Percentiles rank a stretch among this genome's conserved stretches.
These are phyloP conservation scores for Scelioninae gen. 2 DNA, from an alignment of 2,888 invertebrate species.

Conservation along the genomic window DNA sequence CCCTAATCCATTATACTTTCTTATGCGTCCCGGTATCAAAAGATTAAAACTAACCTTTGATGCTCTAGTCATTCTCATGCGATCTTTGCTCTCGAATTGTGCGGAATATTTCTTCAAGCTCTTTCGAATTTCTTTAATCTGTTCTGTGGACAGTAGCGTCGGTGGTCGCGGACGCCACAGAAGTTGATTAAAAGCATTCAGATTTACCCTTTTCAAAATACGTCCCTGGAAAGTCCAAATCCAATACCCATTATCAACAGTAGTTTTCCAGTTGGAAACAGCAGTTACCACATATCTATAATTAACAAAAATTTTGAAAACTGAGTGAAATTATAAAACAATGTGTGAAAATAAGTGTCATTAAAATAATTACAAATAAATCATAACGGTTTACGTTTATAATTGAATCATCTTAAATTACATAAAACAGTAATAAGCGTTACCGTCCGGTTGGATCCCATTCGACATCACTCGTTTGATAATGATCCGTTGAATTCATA, in stretches of 20 bases:
- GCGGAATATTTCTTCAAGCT: conserved; percentile 97
- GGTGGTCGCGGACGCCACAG: conserved; percentile 97
- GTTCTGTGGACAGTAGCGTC: conserved; percentile 87
- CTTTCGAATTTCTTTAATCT: conserved; percentile 96
- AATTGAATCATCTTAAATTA: too few relatives aligned
- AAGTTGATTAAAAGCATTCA: conserved; percentile 95
- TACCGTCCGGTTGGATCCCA: conserved; percentile 99
- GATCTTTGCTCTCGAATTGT: conserved; percentile 97
- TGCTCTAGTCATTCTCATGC: conserved; percentile 92
- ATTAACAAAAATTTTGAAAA: too few relatives aligned
- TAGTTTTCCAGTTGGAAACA: conserved; percentile 96
- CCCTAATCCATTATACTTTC: too few relatives aligned
- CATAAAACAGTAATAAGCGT: conserved; percentile 1
- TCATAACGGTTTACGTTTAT: too few relatives aligned
- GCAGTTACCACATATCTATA: conserved; percentile 90
- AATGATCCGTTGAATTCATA: conserved; percentile 96
- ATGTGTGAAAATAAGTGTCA: too few relatives aligned
- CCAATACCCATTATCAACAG: conserved; percentile 94
- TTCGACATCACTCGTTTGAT: conserved; percentile 95
- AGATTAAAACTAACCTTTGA: conserved; percentile 87
- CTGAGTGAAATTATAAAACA: too few relatives aligned
- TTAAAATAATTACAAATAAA: too few relatives aligned
- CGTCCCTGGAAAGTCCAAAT: conserved; percentile 98
- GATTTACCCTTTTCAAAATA: conserved; percentile 86
- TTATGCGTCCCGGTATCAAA: too few relatives aligned